A percentile compares a stretch with the other conserved stretches of the same genome.
These are phyloP conservation scores for Morpho helenor DNA, from an alignment of 2,888 invertebrate genomes.

Conservation along the genomic window DNA sequence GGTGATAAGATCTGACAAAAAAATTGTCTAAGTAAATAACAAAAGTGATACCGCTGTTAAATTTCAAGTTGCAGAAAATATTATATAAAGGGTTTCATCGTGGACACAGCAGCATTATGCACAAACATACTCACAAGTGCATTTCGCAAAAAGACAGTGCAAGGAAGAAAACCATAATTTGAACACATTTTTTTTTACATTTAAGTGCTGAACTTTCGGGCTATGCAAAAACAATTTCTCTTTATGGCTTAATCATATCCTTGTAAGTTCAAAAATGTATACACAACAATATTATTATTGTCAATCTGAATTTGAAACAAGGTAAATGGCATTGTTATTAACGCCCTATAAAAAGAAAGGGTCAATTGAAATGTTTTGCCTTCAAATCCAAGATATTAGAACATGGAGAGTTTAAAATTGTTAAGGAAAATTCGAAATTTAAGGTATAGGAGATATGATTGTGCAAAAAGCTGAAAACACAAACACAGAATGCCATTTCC, in stretches of 20 bases:
- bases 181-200: not conserved
- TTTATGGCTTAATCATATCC: constrained; percentile 23
- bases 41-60: no score
- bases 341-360: no score
- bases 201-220: constrained; percentile 3
- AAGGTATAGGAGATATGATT: constrained; percentile 30
- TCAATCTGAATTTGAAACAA: no score
- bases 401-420: not conserved
- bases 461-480: constrained; percentile 37
- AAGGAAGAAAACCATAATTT: not conserved
- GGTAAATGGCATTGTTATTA: no score
- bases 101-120: not conserved
- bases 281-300: no score
- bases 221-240: constrained; percentile 7
- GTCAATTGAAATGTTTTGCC: no score
- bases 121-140: constrained; percentile 1
- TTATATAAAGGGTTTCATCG: not conserved
- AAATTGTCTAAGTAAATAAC: no score
- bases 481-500: constrained; percentile 34
- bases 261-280: not conserved
- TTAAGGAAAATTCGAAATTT: no score
- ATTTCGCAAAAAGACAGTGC: constrained; percentile 3
- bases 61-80: no score
- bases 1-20: no score
- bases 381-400: no score